phyloP scores from a whole-genome alignment of 2,888 invertebrate genomes.

The Malacosoma neustria region DNA sequence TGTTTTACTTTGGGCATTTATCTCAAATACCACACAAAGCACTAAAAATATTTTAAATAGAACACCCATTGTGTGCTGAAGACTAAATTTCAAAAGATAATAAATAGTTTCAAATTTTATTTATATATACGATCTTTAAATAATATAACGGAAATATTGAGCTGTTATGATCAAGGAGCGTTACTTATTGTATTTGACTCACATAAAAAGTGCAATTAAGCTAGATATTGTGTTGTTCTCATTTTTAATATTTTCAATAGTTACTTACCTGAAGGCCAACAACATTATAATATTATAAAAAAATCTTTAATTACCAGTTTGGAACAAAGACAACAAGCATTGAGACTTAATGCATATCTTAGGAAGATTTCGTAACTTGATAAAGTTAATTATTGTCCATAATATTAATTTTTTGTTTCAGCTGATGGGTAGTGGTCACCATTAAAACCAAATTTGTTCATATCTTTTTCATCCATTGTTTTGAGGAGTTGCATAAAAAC shows the following conservation, averaged over 20 bases:
- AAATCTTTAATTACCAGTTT: no score
- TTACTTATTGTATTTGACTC: no score
- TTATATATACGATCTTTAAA: slow-evolving; percentile 2
- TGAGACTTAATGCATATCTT: no score
- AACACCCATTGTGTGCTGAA: background rate
- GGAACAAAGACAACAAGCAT: no score
- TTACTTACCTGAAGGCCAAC: background rate
- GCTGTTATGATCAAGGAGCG: background rate
- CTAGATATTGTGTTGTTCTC: background rate
- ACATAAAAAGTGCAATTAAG: background rate
- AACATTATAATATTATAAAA: no score
- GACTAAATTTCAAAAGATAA: background rate
- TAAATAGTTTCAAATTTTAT: background rate
- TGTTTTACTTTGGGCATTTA: background rate
- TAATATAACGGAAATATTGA: background rate
- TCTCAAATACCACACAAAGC: background rate
- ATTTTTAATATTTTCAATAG: background rate
- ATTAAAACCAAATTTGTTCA: no score
- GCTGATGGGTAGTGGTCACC: no score
- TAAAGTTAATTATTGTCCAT: no score
- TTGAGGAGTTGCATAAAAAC: no score
- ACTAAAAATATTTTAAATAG: background rate
- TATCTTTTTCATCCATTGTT: no score
- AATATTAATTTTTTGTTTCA: no score
- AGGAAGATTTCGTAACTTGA: no score